These are phyloP conservation scores for Onychostruthus taczanowskii DNA, from an alignment of 2,113 vertebrate species.

Conservation along the genomic window DNA sequence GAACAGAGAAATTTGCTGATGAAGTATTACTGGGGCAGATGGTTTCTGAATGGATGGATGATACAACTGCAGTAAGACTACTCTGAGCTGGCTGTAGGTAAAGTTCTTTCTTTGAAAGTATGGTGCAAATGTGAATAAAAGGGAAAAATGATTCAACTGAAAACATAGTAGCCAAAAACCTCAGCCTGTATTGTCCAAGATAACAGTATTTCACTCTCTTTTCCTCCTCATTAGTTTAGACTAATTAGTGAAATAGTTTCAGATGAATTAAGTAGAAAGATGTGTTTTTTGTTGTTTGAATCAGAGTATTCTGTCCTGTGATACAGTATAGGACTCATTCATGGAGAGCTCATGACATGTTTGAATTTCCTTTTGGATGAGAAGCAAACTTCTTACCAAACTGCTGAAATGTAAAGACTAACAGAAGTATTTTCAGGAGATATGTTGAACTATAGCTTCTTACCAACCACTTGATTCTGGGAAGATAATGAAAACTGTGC, in stretches of 20 bases:
- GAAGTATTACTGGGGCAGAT: not conserved
- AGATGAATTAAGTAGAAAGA: not conserved
- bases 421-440: not conserved
- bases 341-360: not conserved
- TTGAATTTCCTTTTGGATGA: not conserved
- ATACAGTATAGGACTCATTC: not conserved
- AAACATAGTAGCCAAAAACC: not conserved
- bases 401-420: not conserved
- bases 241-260: constrained; percentile 27
- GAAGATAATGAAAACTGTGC: not conserved
- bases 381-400: not conserved
- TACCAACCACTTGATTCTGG: not conserved
- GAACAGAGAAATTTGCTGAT: not conserved
- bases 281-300: not conserved
- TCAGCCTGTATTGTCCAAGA: not conserved
- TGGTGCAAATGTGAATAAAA: not conserved
- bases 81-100: not conserved
- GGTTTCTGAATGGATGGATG: not conserved
- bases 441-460: not conserved
- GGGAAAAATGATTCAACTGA: not conserved
- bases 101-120: not conserved
- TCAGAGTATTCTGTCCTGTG: not conserved
- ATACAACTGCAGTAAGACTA: not conserved
- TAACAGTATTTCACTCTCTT: not conserved
- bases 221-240: not conserved